Evolutionary conservation across 2,797 vertebrate species (phyloP).

Genomic region (Spheniscus humboldti): DNA sequence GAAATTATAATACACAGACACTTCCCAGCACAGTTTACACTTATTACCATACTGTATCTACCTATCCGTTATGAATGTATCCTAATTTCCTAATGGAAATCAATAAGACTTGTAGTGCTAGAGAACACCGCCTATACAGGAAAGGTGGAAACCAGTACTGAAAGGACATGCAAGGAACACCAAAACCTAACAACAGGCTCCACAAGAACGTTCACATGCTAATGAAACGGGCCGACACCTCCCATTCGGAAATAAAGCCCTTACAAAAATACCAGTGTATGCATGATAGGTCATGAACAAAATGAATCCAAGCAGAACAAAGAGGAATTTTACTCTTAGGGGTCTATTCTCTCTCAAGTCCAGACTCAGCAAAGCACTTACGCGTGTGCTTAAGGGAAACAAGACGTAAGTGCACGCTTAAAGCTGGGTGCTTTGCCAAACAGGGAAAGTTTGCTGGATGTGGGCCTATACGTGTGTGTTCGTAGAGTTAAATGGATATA

Average conservation of each 20-base stretch:
- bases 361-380: neutral
- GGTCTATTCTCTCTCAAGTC: neutral
- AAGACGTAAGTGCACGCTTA: neutral
- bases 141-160: slow-evolving; percentile 53
- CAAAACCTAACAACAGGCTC: slow-evolving; percentile 40
- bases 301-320: slow-evolving; percentile 15
- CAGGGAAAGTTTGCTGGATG: neutral
- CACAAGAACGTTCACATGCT: slow-evolving; percentile 54
- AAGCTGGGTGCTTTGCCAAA: neutral
- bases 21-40: slow-evolving; percentile 66
- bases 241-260: neutral
- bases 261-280: slow-evolving; percentile 33
- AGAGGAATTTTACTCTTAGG: slow-evolving; percentile 1
- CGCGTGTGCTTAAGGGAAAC: neutral
- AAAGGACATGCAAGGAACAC: slow-evolving; percentile 66
- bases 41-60: slow-evolving; percentile 46
- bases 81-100: slow-evolving; percentile 65
- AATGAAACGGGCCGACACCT: slow-evolving; percentile 25
- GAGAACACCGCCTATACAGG: slow-evolving; percentile 56
- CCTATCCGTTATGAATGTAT: slow-evolving; percentile 39
- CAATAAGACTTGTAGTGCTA: slow-evolving; percentile 58
- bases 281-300: slow-evolving; percentile 18
- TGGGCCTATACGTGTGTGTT: neutral
- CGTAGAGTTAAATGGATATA: neutral
- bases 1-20: slow-evolving; percentile 56